phyloP scores from a whole-genome alignment of 2,113 vertebrate species.

The Centropus bengalensis region DNA sequence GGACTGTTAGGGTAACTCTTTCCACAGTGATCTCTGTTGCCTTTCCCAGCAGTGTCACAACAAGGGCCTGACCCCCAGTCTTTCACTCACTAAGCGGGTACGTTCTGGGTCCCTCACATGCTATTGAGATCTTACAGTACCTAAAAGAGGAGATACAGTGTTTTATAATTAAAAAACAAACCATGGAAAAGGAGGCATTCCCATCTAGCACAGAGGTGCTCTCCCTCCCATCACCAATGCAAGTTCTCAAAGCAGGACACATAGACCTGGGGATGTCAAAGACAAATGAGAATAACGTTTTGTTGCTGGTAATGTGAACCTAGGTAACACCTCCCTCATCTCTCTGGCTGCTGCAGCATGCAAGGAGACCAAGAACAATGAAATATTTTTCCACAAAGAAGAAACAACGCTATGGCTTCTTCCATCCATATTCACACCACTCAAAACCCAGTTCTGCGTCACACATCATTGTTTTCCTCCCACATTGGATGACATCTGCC shows the following conservation, averaged over 20 bases:
- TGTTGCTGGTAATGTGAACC: neutral
- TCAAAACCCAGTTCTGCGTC: neutral
- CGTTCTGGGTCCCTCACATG: neutral
- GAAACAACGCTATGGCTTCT: neutral
- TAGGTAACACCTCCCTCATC: neutral
- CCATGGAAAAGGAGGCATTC: neutral
- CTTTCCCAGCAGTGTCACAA: neutral
- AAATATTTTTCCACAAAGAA: neutral
- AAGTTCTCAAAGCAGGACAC: neutral
- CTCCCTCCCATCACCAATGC: neutral
- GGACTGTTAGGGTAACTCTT: neutral
- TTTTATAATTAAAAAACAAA: neutral
- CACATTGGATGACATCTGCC: neutral
- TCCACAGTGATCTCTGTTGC: neutral
- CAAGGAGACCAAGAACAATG: neutral
- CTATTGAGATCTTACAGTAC: neutral
- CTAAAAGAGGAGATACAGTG: neutral
- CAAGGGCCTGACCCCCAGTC: neutral
- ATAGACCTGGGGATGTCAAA: neutral
- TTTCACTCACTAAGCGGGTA: neutral
- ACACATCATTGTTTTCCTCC: neutral
- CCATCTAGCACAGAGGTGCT: neutral
- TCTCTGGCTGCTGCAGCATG: neutral
- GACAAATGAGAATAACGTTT: neutral
- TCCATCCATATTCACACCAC: neutral